Evolutionary conservation across 2,113 vertebrate species (phyloP).

Genomic region (Mobula hypostoma): DNA sequence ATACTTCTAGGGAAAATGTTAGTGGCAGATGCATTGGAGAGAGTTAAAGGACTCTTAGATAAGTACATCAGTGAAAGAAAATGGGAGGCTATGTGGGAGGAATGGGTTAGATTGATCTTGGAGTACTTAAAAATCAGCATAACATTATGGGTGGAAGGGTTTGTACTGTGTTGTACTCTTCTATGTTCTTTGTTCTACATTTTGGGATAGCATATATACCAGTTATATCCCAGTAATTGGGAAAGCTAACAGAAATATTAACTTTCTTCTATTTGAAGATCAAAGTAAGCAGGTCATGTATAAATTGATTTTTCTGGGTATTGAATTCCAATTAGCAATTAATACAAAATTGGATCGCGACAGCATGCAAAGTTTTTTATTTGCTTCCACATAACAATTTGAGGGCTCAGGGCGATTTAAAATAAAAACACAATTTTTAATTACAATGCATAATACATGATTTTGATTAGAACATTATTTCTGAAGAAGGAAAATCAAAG

Average conservation of each 20-base stretch:
- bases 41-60: too few relatives aligned
- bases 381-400: conserved; percentile 5
- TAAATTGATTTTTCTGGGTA: not conserved
- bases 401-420: not conserved
- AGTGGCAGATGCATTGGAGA: too few relatives aligned
- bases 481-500: not conserved
- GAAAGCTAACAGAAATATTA: not conserved
- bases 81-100: too few relatives aligned
- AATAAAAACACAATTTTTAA: not conserved
- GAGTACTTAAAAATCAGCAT: too few relatives aligned
- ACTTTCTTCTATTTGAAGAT: not conserved
- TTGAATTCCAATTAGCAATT: not conserved
- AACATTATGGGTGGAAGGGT: too few relatives aligned
- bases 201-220: not conserved
- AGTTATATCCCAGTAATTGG: not conserved
- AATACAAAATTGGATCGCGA: not conserved
- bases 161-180: too few relatives aligned
- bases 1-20: too few relatives aligned
- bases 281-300: not conserved
- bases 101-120: too few relatives aligned
- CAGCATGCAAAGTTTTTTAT: not conserved
- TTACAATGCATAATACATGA: conserved; percentile 14
- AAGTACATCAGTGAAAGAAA: too few relatives aligned
- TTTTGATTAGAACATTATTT: not conserved
- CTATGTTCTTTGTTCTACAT: not conserved